Base-by-base conservation (phyloP, 2,888 invertebrate genomes). In the Aspidapion aeneum region DNA sequence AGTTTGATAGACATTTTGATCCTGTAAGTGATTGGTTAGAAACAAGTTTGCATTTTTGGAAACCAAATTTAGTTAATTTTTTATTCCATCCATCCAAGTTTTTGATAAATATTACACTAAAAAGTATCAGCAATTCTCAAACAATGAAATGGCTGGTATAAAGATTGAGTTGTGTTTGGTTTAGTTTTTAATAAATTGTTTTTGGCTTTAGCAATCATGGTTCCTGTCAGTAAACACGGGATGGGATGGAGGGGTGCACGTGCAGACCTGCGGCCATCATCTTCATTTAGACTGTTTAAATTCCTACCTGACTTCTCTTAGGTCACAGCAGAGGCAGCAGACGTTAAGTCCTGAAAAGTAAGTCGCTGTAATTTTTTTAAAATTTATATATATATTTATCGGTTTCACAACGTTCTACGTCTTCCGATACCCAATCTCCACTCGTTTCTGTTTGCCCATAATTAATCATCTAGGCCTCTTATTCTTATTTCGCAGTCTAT, bases 201-300 rank as follows among this genome's bases (percentile, higher is more conserved):
- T 63, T 60, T 62, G 64, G 68, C 77, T 75, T 3, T 76, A 88
- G 87, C 86, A 87, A 73, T 91, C 91, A 1, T 93, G 91, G 92
- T 84, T 91, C 74, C 78, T 90, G 50, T 87, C 90, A 1, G 86
- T 93, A 63, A 91, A 90, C 77, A 85, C 90, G 72, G 93, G 93
- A 1, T 93, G 92, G 88, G 93, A 93, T 79, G 93, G 94, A 68
- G 97, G 97, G 60, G 93, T 97, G 60, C 91, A 94, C 80, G 93
- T 95, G 60, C 93, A 93, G 80, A 94, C 97, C 1, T 98, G 98
- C 82, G 98, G 98, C 0, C 99, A 99, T 82, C 94, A 96, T 81
- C 86, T 98, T 64, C 98, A 99, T 82, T 85, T 97, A 73, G 92
- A 93, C 77, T 99, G 99, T 80, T 88, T 96, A 74, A 90, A 91